These are phyloP conservation scores for Prionace glauca DNA, from an alignment of 2,797 vertebrate species.

Conservation along the genomic window DNA sequence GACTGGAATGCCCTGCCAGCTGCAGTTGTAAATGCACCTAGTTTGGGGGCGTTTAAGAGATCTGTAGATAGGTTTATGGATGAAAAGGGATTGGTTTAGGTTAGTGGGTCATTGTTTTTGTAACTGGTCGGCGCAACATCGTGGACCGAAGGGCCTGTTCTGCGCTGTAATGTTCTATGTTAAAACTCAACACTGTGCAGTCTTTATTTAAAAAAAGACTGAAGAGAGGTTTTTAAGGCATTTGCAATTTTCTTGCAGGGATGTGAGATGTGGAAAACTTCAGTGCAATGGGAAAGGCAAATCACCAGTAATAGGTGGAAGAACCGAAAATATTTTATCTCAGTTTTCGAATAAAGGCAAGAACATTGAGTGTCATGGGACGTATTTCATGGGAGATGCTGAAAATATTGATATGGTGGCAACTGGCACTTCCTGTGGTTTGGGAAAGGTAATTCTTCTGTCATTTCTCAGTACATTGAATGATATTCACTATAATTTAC, in stretches of 20 bases:
- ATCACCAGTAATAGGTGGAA: conserved; percentile 7
- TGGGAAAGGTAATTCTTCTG: not conserved
- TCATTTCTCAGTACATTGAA: too few relatives aligned
- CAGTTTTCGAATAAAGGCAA: not conserved
- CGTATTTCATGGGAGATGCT: not conserved
- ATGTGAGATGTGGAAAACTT: conserved; percentile 34
- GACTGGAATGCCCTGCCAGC: too few relatives aligned
- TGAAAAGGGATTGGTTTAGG: too few relatives aligned
- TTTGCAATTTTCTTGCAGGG: conserved; percentile 23
- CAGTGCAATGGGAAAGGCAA: conserved; percentile 17
- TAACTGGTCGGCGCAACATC: too few relatives aligned
- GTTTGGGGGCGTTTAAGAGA: too few relatives aligned
- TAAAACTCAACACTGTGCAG: too few relatives aligned
- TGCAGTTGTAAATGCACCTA: too few relatives aligned
- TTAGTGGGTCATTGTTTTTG: too few relatives aligned
- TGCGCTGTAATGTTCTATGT: too few relatives aligned
- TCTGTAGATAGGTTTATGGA: too few relatives aligned
- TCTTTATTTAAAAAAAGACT: not conserved
- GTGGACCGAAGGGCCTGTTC: too few relatives aligned
- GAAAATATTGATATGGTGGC: conserved; percentile 30
- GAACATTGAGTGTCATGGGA: conserved; percentile 19
- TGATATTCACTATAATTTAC: too few relatives aligned
- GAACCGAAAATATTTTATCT: not conserved
- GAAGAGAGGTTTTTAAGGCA: not conserved
- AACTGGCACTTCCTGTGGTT: conserved; percentile 3